Evolutionary conservation across 2,888 invertebrate species (phyloP).

Genomic region (Flexamia atlantica): DNA sequence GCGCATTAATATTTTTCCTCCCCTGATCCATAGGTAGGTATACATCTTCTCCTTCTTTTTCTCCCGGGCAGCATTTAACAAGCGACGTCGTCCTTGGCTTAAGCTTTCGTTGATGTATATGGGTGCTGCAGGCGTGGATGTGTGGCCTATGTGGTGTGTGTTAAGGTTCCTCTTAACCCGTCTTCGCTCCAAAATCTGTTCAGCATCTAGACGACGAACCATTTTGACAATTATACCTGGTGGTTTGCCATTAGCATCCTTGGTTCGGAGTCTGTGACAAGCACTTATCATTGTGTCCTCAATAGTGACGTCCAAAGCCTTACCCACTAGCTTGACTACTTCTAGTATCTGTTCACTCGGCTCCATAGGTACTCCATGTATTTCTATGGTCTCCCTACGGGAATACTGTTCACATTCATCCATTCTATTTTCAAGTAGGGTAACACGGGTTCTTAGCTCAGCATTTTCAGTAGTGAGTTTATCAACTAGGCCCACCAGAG

Average conservation of each 20-base stretch:
- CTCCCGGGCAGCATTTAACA: slow-evolving; percentile 22
- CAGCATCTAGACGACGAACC: too few species aligned
- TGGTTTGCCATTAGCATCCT: neutral
- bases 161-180: too few species aligned
- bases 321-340: slow-evolving; percentile 17
- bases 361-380: slow-evolving; percentile 29
- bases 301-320: slow-evolving; percentile 1
- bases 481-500: neutral
- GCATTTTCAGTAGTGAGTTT: slow-evolving; percentile 5
- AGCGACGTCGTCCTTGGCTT: neutral
- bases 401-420: slow-evolving; percentile 44
- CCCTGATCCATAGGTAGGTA: slow-evolving; percentile 49
- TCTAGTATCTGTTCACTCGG: slow-evolving; percentile 4
- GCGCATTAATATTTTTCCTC: slow-evolving; percentile 51
- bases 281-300: slow-evolving; percentile 32
- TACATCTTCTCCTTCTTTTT: slow-evolving; percentile 39
- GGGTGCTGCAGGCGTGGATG: slow-evolving; percentile 4
- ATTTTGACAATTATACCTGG: slow-evolving; percentile 45
- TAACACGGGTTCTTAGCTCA: neutral
- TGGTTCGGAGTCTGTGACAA: slow-evolving; percentile 31
- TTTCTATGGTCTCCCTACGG: slow-evolving; percentile 29
- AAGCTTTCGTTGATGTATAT: slow-evolving; percentile 58
- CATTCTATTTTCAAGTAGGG: slow-evolving; percentile 18
- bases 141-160: slow-evolving; percentile 3
- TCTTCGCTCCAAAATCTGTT: too few species aligned